These are phyloP conservation scores for Andrena marginata DNA, from an alignment of 2,888 invertebrate genomes.

Conservation along the genomic window DNA sequence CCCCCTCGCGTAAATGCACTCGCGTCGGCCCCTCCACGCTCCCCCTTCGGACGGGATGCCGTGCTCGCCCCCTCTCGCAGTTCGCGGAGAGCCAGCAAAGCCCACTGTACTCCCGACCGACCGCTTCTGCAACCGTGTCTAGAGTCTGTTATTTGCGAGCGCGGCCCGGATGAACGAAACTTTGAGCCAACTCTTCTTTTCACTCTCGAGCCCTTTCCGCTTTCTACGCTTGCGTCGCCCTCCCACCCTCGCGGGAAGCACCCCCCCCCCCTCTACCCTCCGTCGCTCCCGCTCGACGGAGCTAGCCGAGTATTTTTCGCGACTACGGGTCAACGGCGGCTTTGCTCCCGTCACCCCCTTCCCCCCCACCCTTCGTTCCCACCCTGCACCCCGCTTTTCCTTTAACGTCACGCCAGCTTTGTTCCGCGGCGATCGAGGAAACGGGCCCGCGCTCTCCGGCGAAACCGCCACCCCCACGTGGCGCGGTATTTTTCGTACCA, in stretches of 20 bases:
- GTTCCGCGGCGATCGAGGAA: conserved; percentile 2
- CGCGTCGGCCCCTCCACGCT: conserved; percentile 21
- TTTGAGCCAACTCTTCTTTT: conserved; percentile 59
- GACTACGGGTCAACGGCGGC: not conserved
- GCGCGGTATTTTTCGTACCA: no score
- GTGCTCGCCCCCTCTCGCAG: conserved; percentile 42
- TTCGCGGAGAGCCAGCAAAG: conserved; percentile 51
- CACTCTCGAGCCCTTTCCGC: conserved; percentile 55
- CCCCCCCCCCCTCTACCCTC: not conserved
- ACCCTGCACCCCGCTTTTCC: not conserved
- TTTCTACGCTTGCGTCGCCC: conserved; percentile 49
- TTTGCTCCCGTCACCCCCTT: not conserved
- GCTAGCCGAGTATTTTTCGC: not conserved
- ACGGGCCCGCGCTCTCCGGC: conserved; percentile 1
- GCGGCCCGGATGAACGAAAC: conserved; percentile 61
- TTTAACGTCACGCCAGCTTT: not conserved
- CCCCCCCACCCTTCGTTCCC: not conserved
- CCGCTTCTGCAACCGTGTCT: conserved; percentile 16
- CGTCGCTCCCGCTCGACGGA: not conserved
- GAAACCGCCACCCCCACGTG: not conserved
- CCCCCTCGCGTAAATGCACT: conserved; percentile 18
- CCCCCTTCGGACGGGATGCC: conserved; percentile 24
- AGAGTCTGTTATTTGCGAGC: conserved; percentile 65
- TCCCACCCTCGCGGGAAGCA: not conserved
- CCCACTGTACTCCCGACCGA: conserved; percentile 24